Percentiles rank a stretch among this genome's conserved stretches.
phyloP scores from a whole-genome alignment of 2,888 invertebrate genomes.

The Automeris io region DNA sequence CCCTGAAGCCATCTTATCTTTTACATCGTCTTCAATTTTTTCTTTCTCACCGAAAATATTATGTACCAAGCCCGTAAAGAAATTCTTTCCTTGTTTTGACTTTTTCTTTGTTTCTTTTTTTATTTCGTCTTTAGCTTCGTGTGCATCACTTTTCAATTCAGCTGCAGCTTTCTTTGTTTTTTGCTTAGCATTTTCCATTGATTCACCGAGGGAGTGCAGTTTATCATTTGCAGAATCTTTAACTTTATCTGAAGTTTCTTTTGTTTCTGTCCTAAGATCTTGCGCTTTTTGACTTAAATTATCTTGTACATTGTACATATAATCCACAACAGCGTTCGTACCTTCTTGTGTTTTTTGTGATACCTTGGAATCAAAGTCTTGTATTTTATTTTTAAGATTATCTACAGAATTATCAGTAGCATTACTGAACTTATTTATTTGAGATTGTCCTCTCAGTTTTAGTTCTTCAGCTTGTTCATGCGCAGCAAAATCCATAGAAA shows the following conservation, averaged over 20 bases:
- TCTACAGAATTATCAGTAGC: conserved; percentile 38
- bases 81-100: conserved; percentile 63
- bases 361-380: conserved; percentile 37
- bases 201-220: conserved; percentile 42
- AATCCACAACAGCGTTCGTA: conserved; percentile 41
- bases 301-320: conserved; percentile 34
- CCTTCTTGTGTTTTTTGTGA: conserved; percentile 49
- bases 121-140: conserved; percentile 41
- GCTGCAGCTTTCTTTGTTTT: conserved; percentile 38
- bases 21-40: conserved; percentile 59
- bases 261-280: conserved; percentile 38
- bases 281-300: conserved; percentile 39
- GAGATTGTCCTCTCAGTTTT: conserved; percentile 38
- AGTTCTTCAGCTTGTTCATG: conserved; percentile 55
- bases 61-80: conserved; percentile 61
- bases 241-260: conserved; percentile 37
- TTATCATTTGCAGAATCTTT: conserved; percentile 44
- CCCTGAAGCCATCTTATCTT: conserved; percentile 50
- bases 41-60: conserved; percentile 69
- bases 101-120: conserved; percentile 61
- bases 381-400: conserved; percentile 33
- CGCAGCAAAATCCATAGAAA: conserved; percentile 54
- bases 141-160: conserved; percentile 28
- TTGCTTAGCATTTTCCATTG: conserved; percentile 44
- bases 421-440: conserved; percentile 38